A percentile compares a stretch with the other conserved stretches of the same genome.
phyloP scores from a whole-genome alignment of 2,797 vertebrate species.

The Mormyrus hasselquistii region DNA sequence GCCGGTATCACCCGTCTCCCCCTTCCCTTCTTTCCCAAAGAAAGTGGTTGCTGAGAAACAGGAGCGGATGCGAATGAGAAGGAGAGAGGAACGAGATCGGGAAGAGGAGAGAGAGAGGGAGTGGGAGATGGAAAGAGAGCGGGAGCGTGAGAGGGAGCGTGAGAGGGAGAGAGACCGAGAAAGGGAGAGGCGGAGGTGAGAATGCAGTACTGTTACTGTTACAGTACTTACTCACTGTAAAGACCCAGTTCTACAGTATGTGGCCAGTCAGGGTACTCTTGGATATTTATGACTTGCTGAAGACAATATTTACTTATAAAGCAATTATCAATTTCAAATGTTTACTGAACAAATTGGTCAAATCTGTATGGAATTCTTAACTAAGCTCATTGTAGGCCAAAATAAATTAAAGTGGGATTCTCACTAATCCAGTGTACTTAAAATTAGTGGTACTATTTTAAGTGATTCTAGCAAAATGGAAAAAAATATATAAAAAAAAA shows the following conservation, averaged over 20 bases:
- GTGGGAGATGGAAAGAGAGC: constrained; percentile 20
- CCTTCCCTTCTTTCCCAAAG: constrained; percentile 46
- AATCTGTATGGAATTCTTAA: not conserved
- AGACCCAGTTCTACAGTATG: not conserved
- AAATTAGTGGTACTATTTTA: not conserved
- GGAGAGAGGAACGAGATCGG: constrained; percentile 77
- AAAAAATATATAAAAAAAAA: not conserved
- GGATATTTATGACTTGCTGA: not conserved
- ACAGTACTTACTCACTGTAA: not conserved
- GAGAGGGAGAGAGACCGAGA: constrained; percentile 38
- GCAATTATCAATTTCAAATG: not conserved
- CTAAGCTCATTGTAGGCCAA: not conserved
- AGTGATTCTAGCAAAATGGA: not conserved
- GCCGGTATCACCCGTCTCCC: not conserved
- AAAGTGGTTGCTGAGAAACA: constrained; percentile 93
- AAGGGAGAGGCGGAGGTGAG: constrained; percentile 53
- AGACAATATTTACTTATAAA: not conserved
- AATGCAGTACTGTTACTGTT: not conserved
- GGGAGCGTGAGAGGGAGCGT: constrained; percentile 8
- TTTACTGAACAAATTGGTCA: not conserved
- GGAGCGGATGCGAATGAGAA: constrained; percentile 81
- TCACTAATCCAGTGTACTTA: not conserved
- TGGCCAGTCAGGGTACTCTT: not conserved
- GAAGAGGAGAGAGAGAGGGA: constrained; percentile 63
- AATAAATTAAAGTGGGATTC: not conserved